Percentiles rank a stretch among this genome's conserved stretches.
These are phyloP conservation scores for Arrhopalites spinosus DNA, from an alignment of 2,888 invertebrate genomes.

Conservation along the genomic window DNA sequence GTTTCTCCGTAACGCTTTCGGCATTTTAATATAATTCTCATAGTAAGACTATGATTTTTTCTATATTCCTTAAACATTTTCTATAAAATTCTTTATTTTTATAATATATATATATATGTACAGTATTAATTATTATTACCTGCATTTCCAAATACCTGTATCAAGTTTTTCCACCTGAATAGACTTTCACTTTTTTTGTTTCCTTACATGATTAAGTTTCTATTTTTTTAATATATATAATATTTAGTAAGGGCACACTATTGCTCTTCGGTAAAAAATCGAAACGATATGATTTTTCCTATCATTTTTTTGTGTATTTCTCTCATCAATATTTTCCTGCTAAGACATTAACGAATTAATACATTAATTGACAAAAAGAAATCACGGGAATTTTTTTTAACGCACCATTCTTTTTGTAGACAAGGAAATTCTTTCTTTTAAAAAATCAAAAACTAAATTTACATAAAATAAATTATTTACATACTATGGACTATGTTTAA, in stretches of 20 bases:
- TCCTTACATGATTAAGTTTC: neutral
- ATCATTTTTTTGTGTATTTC: neutral
- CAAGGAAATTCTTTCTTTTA: no score
- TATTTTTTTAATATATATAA: neutral
- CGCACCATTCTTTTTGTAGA: no score
- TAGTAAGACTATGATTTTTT: neutral
- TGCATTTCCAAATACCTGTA: slow-evolving; percentile 38
- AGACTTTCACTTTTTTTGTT: slow-evolving; percentile 6
- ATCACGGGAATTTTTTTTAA: no score
- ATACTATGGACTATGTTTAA: no score
- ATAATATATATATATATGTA: slow-evolving; percentile 1
- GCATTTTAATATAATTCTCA: neutral
- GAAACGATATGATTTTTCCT: slow-evolving; percentile 32
- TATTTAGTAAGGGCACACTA: slow-evolving; percentile 36
- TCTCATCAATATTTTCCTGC: no score
- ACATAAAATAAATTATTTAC: no score
- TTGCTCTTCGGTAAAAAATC: slow-evolving; percentile 38
- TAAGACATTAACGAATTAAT: no score
- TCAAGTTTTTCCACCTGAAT: slow-evolving; percentile 28
- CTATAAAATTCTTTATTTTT: neutral
- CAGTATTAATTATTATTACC: slow-evolving; percentile 14
- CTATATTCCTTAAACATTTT: neutral
- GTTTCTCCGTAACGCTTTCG: neutral
- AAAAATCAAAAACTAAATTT: no score
- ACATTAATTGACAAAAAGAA: no score